These are phyloP conservation scores for Lithobates sylvaticus DNA, from an alignment of 2,797 vertebrate genomes.

Conservation along the genomic window DNA sequence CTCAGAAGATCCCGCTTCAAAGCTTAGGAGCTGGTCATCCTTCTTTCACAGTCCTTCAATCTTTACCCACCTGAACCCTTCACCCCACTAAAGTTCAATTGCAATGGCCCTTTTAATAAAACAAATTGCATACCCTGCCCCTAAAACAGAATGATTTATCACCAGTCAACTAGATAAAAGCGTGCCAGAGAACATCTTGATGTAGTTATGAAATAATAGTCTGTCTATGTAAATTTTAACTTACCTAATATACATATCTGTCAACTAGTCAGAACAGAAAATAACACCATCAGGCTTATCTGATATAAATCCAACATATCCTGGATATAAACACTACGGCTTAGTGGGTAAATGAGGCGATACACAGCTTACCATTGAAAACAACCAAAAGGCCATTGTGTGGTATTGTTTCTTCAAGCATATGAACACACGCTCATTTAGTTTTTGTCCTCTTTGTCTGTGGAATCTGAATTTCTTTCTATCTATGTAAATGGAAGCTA, in stretches of 20 bases:
- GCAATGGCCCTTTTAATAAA: conserved; percentile 21
- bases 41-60: conserved; percentile 32
- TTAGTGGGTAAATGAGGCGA: conserved; percentile 3
- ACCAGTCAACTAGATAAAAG: conserved; percentile 41
- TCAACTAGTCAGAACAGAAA: conserved; percentile 15
- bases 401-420: too few relatives aligned
- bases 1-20: conserved; percentile 31
- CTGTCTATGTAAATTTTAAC: not conserved
- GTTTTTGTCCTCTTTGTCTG: not conserved
- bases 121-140: conserved; percentile 32
- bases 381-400: not conserved
- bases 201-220: conserved; percentile 22
- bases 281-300: not conserved
- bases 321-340: not conserved
- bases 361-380: not conserved
- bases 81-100: conserved; percentile 47
- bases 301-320: not conserved
- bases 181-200: conserved; percentile 45
- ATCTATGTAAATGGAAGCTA: too few relatives aligned
- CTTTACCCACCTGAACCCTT: conserved; percentile 48
- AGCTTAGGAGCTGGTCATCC: conserved; percentile 12
- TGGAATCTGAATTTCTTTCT: too few relatives aligned
- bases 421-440: too few relatives aligned
- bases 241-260: not conserved
- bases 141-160: conserved; percentile 41